phyloP scores from a whole-genome alignment of 2,888 invertebrate genomes.

The Drosophila putrida region DNA sequence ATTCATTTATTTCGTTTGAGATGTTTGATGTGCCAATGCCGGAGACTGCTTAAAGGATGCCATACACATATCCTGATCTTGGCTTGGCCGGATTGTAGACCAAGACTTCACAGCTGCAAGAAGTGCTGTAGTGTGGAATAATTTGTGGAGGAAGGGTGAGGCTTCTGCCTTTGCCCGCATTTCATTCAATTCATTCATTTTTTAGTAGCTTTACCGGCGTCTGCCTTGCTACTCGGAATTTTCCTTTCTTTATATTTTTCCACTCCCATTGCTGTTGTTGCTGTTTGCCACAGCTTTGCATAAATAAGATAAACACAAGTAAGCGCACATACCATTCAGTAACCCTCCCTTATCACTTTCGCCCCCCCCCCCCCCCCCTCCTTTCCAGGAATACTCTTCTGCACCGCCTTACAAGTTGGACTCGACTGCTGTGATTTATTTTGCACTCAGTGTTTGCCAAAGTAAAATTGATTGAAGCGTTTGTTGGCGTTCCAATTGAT shows the following conservation, averaged over 20 bases:
- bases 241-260: conserved; percentile 33
- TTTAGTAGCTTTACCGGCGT: conserved; percentile 58
- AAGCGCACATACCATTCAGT: conserved; percentile 41
- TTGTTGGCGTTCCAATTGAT: conserved; percentile 78
- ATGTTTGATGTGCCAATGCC: conserved; percentile 76
- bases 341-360: neutral
- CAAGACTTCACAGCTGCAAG: conserved; percentile 12
- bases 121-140: conserved; percentile 1
- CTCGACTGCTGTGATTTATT: conserved; percentile 76
- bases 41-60: conserved; percentile 57
- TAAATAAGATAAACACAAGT: conserved; percentile 80
- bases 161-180: conserved; percentile 59
- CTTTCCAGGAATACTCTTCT: neutral
- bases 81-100: conserved; percentile 18
- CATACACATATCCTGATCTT: conserved; percentile 37
- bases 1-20: conserved; percentile 82
- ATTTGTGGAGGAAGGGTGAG: conserved; percentile 6
- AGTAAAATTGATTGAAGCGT: conserved; percentile 82
- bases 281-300: conserved; percentile 77
- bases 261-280: conserved; percentile 37
- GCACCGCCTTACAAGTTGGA: conserved; percentile 53
- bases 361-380: no score
- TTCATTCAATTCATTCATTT: conserved; percentile 80
- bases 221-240: conserved; percentile 27
- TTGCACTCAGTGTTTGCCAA: conserved; percentile 80